Evolutionary conservation across 2,888 invertebrate species (phyloP).

Genomic region (Nemurella pictetii): DNA sequence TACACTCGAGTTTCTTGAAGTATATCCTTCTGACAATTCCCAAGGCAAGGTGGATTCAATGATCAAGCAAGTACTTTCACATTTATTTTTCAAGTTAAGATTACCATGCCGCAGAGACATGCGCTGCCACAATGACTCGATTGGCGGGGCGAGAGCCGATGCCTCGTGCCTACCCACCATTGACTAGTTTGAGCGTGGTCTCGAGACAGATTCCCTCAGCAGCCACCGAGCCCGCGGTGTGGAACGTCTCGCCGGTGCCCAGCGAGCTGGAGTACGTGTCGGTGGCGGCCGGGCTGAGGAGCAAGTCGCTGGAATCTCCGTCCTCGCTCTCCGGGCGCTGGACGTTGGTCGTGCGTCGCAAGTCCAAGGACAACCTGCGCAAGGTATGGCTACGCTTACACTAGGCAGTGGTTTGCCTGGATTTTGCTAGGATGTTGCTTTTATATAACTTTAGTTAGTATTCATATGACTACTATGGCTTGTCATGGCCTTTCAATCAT

Average conservation of each 20-base stretch:
- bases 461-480: too few species aligned
- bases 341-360: slow-evolving; percentile 60
- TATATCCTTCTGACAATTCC: too few species aligned
- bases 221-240: slow-evolving; percentile 69
- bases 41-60: too few species aligned
- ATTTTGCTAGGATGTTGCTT: too few species aligned
- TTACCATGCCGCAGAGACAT: too few species aligned
- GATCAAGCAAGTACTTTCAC: too few species aligned
- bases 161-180: background rate
- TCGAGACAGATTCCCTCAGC: background rate
- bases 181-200: background rate
- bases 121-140: background rate
- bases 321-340: slow-evolving; percentile 46
- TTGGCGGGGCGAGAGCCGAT: background rate
- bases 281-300: background rate
- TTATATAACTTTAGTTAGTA: background rate
- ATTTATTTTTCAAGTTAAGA: too few species aligned
- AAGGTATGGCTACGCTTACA: too few species aligned
- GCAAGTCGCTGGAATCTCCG: slow-evolving; percentile 40
- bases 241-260: slow-evolving; percentile 70
- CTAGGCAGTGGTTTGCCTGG: too few species aligned
- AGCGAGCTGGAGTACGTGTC: slow-evolving; percentile 41
- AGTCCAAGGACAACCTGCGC: slow-evolving; percentile 67
- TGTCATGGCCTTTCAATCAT: too few species aligned
- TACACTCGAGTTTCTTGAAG: too few species aligned